phyloP scores from a whole-genome alignment of 2,113 vertebrate species.

The Ptychochromis oligacanthus region DNA sequence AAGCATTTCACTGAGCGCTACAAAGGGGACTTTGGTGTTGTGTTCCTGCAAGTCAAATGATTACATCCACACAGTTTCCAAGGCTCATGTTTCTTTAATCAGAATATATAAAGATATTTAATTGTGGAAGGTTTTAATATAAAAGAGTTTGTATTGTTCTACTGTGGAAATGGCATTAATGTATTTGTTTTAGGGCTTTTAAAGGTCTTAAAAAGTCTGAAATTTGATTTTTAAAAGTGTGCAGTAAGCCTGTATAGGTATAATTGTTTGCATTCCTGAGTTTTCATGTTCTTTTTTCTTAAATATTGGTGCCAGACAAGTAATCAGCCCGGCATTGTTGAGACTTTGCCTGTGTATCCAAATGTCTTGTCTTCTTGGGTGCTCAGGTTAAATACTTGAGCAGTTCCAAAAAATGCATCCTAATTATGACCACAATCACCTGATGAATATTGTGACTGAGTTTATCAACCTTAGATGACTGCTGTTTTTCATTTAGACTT shows the following conservation, averaged over 20 bases:
- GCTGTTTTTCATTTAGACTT: conserved; percentile 42
- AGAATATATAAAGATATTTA: neutral
- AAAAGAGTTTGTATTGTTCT: neutral
- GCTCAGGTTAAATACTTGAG: conserved; percentile 32
- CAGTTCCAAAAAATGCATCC: neutral
- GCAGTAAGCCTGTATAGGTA: neutral
- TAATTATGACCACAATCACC: conserved; percentile 29
- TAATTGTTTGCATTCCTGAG: conserved; percentile 32
- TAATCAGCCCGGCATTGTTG: conserved; percentile 45
- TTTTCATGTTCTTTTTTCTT: conserved; percentile 36
- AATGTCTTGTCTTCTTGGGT: conserved; percentile 46
- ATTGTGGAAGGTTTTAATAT: neutral
- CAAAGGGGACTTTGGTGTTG: no score
- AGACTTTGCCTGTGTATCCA: conserved; percentile 30
- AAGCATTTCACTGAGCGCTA: neutral
- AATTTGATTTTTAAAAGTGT: neutral
- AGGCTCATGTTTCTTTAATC: neutral
- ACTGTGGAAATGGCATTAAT: neutral
- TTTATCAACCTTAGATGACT: conserved; percentile 45
- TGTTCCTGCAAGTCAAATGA: neutral
- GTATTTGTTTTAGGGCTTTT: neutral
- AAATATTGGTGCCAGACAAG: conserved; percentile 50
- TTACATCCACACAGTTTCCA: neutral
- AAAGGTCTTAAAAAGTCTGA: neutral
- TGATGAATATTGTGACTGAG: conserved; percentile 35